Conservation (phyloP, 64 coral and sea anemone species). For the Actinia tenebrosa region DNA sequence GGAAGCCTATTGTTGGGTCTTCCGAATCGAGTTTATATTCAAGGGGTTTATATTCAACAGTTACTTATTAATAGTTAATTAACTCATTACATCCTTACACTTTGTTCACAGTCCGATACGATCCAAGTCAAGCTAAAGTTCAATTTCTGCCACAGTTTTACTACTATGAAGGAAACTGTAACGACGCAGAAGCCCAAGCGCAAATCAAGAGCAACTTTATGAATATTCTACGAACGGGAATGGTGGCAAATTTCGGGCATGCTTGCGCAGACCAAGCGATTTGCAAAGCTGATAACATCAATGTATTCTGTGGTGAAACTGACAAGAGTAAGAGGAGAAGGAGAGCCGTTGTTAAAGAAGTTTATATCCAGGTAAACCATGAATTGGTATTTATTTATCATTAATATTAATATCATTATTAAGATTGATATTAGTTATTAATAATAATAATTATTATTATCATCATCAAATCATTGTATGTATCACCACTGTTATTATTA, state of each 20-base stretch:
- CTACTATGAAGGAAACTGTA: slow-evolving; percentile 83
- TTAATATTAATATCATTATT: too few species aligned
- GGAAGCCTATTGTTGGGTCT: not conserved
- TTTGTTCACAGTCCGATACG: slow-evolving; percentile 57
- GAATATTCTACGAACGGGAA: slow-evolving; percentile 34
- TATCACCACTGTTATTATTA: too few species aligned
- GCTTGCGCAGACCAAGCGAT: slow-evolving; percentile 33
- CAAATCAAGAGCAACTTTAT: slow-evolving; percentile 79
- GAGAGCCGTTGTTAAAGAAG: slow-evolving; percentile 49
- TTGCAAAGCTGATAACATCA: slow-evolving; percentile 63
- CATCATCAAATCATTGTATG: not conserved
- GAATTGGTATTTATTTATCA: too few species aligned
- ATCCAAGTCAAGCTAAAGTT: slow-evolving; percentile 44
- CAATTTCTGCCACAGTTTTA: slow-evolving; percentile 33
- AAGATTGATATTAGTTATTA: too few species aligned
- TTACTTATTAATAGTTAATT: too few species aligned
- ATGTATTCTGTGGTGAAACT: slow-evolving; percentile 72
- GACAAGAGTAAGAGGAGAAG: slow-evolving; percentile 36
- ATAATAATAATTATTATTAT: too few species aligned
- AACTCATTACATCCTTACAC: too few species aligned
- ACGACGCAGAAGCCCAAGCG: slow-evolving; percentile 42
- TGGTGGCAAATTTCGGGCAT: not conserved
- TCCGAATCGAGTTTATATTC: not conserved
- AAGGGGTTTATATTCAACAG: too few species aligned
- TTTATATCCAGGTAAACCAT: slow-evolving; percentile 46